Base-by-base conservation (phyloP, 2,113 vertebrate species). In the Proteles cristata region DNA sequence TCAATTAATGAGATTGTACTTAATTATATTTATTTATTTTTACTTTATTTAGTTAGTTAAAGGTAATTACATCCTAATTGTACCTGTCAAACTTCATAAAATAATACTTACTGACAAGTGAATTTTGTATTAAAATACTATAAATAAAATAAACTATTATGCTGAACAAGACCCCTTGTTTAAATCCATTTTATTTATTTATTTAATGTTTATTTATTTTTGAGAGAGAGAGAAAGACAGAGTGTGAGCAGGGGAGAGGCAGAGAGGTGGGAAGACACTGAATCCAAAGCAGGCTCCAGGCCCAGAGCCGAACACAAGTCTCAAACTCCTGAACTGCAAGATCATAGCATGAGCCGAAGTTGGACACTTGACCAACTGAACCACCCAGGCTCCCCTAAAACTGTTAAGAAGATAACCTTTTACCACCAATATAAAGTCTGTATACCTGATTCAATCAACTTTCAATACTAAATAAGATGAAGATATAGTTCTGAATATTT, bases 1-100 rank as follows among this genome's bases (percentile, higher is more conserved):
- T 73, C 4, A n/a, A 17, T 85, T 93, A 95, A 82, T 93, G 16
- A 94, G 65, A 95, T 48, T 96, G 66, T 79, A 35, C 77, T 96
- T 50, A 19, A 33, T 76, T 76, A 28, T 48, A 28, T 76, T 76
- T 48, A 28, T 76, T 76, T 76, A 48, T 48, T 45, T 17, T 31
- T 48, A 48, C 45, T 77, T 77, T 77, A 16, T 45, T 31, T 48
- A 76, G 12, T 8, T 45, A 80, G 1, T 73, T 9, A 65, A 98
- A 96, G 3, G 2, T 33, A 90, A 50, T 94, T 91, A 66, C 10
- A 81, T 95, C n/a, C 17, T 87, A 86, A 80, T 68, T 4, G 0
- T 84, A 76, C 63, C 50, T 84, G 15, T 12, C 81, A 91, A 89
- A 74, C 39, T 16, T 88, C 28, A 94, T 2, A 80, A 84, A 35